These are phyloP conservation scores for Eledona agricola DNA, from an alignment of 2,888 invertebrate species.

Conservation along the genomic window DNA sequence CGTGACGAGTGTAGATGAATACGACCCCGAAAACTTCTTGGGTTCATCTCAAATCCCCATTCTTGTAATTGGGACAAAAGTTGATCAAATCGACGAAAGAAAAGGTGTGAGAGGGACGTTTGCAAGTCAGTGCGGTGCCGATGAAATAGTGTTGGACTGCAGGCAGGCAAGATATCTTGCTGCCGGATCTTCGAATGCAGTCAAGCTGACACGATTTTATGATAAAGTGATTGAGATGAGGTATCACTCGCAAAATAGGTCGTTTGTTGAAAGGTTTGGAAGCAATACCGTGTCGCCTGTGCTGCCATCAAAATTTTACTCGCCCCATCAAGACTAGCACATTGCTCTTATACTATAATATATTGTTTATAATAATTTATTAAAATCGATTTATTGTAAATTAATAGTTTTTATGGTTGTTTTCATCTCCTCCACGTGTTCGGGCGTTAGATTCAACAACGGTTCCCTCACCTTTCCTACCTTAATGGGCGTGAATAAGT, in stretches of 20 bases:
- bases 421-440: slow-evolving; percentile 48
- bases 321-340: slow-evolving; percentile 53
- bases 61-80: slow-evolving; percentile 92
- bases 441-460: slow-evolving; percentile 62
- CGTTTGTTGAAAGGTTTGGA: slow-evolving; percentile 56
- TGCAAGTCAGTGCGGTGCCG: slow-evolving; percentile 91
- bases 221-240: slow-evolving; percentile 80
- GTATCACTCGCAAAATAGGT: slow-evolving; percentile 57
- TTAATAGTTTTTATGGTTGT: slow-evolving; percentile 10
- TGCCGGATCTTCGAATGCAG: slow-evolving; percentile 94
- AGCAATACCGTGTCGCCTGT: slow-evolving; percentile 54
- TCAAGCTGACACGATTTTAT: slow-evolving; percentile 92
- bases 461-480: slow-evolving; percentile 72
- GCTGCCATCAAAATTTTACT: slow-evolving; percentile 59
- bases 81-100: slow-evolving; percentile 83
- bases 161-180: slow-evolving; percentile 81
- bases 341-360: slow-evolving; percentile 4
- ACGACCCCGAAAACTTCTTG: slow-evolving; percentile 86
- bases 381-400: slow-evolving; percentile 4
- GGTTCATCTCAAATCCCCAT: slow-evolving; percentile 92
- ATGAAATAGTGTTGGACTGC: slow-evolving; percentile 88
- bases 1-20: slow-evolving; percentile 68
- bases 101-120: slow-evolving; percentile 67
- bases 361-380: slow-evolving; percentile 5
- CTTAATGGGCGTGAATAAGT: slow-evolving; percentile 67